Evolutionary conservation across 2,113 vertebrate species (phyloP).

Genomic region (Brachypteracias leptosomus): DNA sequence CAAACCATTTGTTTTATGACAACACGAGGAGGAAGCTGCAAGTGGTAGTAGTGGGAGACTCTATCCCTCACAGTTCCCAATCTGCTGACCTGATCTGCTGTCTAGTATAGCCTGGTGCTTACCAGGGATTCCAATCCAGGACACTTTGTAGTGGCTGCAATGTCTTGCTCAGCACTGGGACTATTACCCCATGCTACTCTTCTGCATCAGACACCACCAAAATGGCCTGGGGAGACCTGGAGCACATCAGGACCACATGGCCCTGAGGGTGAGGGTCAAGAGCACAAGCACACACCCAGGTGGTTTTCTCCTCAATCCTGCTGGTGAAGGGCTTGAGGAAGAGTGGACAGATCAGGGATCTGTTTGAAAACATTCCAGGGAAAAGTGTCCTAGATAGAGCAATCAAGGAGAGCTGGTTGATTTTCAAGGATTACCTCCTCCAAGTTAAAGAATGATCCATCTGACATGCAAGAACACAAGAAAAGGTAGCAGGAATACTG

Average conservation of each 20-base stretch:
- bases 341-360: background rate
- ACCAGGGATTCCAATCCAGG: background rate
- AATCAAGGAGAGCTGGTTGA: background rate
- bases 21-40: background rate
- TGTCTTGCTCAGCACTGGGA: background rate
- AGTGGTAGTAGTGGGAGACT: background rate
- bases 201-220: background rate
- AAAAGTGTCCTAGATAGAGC: background rate
- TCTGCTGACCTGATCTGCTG: background rate
- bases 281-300: background rate
- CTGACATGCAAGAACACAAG: background rate
- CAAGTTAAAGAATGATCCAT: background rate
- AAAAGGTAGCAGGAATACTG: background rate
- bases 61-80: background rate
- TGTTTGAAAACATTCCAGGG: background rate
- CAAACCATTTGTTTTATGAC: background rate
- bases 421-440: background rate
- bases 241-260: background rate
- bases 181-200: background rate
- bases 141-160: background rate
- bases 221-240: background rate
- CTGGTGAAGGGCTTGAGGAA: background rate
- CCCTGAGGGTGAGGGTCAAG: background rate
- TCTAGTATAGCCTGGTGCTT: background rate
- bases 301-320: background rate